These are phyloP conservation scores for Perca schrenkii DNA, from an alignment of 2,113 vertebrate genomes.

Conservation along the genomic window DNA sequence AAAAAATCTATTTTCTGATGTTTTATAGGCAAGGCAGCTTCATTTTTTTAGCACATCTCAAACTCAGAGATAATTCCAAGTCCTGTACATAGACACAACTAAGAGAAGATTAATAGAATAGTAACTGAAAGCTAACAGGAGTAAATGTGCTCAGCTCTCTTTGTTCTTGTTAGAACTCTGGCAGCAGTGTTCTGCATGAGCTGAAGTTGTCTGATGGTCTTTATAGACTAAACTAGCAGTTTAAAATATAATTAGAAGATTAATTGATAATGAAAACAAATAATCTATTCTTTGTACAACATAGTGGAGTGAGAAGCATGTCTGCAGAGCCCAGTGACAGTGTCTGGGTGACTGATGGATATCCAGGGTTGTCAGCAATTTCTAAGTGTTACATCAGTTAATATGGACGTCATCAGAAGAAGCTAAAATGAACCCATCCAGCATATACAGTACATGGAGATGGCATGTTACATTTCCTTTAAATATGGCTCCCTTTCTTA, in stretches of 20 bases:
- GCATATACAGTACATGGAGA: no score
- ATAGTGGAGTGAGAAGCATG: neutral
- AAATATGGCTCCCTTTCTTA: neutral
- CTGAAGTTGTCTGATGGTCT: no score
- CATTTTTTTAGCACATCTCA: no score
- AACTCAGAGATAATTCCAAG: no score
- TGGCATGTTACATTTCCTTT: neutral
- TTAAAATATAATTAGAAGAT: neutral
- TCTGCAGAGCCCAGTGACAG: neutral
- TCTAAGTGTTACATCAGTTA: neutral
- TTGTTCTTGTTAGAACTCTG: no score
- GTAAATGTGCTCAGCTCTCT: neutral
- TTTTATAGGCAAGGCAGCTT: neutral
- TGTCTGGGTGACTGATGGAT: neutral
- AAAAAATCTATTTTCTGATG: neutral
- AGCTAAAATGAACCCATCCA: no score
- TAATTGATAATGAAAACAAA: neutral
- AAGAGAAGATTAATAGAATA: no score
- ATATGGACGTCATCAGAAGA: neutral
- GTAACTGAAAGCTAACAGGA: neutral
- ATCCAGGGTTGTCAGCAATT: neutral
- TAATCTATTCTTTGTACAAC: neutral
- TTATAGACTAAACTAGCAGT: neutral
- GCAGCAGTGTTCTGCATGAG: no score
- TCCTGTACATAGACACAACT: no score